Base-by-base conservation (phyloP, 2,888 invertebrate species). In the Brachyptera risi region DNA sequence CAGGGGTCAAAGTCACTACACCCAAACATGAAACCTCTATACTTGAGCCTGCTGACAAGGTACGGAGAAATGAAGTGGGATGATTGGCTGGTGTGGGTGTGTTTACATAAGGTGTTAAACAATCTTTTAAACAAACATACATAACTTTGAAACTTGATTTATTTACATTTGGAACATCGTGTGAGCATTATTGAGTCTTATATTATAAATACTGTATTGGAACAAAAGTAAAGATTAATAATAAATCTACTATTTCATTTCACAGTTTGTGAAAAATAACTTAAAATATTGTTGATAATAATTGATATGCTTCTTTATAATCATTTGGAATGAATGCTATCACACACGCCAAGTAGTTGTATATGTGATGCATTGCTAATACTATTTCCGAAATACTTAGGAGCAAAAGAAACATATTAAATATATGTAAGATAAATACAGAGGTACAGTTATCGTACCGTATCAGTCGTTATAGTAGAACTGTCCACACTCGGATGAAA, bases 131-230 rank as follows among this genome's bases (percentile, higher is more conserved):
- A 37, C 21, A 17, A 24, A 57, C 38, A 42, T 9, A 21, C 40
- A 5, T 27, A 57, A 38, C 15, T n/a, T 40, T 44, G 40, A 44
- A 54, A 54, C 35, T 54, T 54, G 54, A 35, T 54, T 35, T 58
- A 61, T 61, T 58, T 61, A 61, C 61, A 61, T 15, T 49, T 58
- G 61, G 61, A 61, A 61, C 61, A 44, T 61, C 35, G 47, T 37
- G 27, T 61, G 61, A 61, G 61, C 61, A 61, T 49, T 54, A 38
- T 58, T 23, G 24, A 61, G 61, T 61, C 58, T 61, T 57, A 57
- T 58, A 44, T 56, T 56, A 61, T 61, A 61, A 54, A 57, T 56
- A 31, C 31, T 56, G 47, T 56, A 31, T 17, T 51, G 47, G 49
- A 61, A 47, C 44, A 56, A 61, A 60, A 59, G 35, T 50, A 49